phyloP scores from a whole-genome alignment of 2,888 invertebrate genomes.

The Metopia argyrocephala region DNA sequence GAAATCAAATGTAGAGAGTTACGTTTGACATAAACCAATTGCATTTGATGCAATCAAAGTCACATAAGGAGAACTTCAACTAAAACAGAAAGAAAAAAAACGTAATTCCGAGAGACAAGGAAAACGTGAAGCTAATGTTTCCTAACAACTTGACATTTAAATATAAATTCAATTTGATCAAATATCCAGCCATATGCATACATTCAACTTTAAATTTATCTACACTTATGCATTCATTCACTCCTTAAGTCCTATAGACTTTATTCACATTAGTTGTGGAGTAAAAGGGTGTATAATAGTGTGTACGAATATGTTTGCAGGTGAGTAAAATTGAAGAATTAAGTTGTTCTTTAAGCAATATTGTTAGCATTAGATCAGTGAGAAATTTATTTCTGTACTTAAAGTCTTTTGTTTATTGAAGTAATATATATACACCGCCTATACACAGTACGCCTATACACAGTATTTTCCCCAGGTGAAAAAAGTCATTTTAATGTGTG shows the following conservation, averaged over 20 bases:
- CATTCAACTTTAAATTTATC: neutral
- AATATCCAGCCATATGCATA: conserved; percentile 49
- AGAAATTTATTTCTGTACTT: neutral
- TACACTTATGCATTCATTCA: neutral
- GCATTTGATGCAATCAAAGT: conserved; percentile 65
- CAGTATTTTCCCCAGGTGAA: too few relatives aligned
- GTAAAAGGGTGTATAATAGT: neutral
- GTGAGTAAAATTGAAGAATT: conserved; percentile 20
- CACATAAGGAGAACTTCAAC: conserved; percentile 32
- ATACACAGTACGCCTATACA: too few relatives aligned
- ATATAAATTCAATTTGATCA: conserved; percentile 64
- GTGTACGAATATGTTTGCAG: neutral
- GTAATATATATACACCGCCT: too few relatives aligned
- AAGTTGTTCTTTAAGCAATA: conserved; percentile 21
- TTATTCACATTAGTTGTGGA: conserved; percentile 39
- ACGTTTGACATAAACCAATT: conserved; percentile 64
- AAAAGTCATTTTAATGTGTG: too few relatives aligned
- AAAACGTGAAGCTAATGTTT: conserved; percentile 62
- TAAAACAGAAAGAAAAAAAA: conserved; percentile 3
- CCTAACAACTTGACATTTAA: conserved; percentile 65
- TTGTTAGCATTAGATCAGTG: conserved; percentile 1
- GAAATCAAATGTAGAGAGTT: conserved; percentile 47
- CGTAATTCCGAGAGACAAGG: neutral
- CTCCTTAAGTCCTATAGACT: conserved; percentile 43
- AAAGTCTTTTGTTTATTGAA: neutral